These are phyloP conservation scores for Limnodromus scolopaceus DNA, from an alignment of 2,797 vertebrate species.

Conservation along the genomic window DNA sequence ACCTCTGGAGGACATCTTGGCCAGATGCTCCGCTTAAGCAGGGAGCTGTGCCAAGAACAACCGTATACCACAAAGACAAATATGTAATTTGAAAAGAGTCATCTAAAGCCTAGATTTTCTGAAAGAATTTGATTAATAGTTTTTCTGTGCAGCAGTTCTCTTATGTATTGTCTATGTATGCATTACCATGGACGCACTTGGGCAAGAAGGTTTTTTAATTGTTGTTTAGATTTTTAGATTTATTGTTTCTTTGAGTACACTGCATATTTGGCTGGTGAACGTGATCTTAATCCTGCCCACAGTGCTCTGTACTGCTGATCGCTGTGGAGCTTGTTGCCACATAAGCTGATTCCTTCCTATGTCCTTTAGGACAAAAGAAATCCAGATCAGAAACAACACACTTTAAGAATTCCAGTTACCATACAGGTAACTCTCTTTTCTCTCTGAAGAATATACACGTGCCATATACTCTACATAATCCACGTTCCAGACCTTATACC, in stretches of 20 bases:
- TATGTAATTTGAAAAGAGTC: not conserved
- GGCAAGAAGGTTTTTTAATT: not conserved
- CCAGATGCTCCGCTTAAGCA: not conserved
- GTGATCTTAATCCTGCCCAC: not conserved
- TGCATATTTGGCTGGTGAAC: not conserved
- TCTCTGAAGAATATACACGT: not conserved
- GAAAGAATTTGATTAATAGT: not conserved
- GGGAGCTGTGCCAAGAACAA: not conserved
- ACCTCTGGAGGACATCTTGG: not conserved
- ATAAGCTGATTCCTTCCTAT: not conserved
- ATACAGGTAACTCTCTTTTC: not conserved
- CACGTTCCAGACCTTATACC: not conserved
- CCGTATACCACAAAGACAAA: not conserved
- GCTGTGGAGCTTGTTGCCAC: not conserved
- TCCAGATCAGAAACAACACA: not conserved
- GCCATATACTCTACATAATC: not conserved
- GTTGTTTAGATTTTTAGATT: not conserved
- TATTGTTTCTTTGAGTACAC: not conserved
- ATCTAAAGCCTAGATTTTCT: not conserved
- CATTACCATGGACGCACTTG: not conserved
- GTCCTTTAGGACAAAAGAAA: not conserved
- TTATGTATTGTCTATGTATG: accelerated
- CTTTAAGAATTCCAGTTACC: not conserved
- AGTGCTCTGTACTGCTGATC: not conserved
- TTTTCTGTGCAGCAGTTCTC: not conserved